Conservation (phyloP, 2,888 invertebrate genomes). For the Nesidiocoris tenuis region DNA sequence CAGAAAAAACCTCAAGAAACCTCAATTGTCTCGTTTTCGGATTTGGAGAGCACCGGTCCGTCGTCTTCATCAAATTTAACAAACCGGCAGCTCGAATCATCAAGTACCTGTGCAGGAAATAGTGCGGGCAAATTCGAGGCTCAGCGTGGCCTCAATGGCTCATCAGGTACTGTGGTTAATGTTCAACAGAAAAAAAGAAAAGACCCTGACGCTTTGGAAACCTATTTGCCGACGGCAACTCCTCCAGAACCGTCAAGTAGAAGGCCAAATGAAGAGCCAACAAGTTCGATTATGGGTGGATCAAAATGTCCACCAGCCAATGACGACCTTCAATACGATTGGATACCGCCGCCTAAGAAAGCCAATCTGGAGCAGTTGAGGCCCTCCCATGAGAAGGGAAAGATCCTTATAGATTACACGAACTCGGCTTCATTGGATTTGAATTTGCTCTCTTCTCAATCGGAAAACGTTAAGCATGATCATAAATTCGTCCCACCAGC, state of each 20-base stretch:
- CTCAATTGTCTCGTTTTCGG: not conserved
- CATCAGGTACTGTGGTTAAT: not conserved
- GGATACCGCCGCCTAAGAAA: conserved; percentile 28
- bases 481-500: not conserved
- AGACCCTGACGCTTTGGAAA: not conserved
- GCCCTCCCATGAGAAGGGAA: conserved; percentile 25
- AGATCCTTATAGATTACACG: conserved; percentile 33
- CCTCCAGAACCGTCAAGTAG: not conserved
- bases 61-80: not conserved
- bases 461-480: not conserved
- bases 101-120: not conserved
- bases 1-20: not conserved
- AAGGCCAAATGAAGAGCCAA: not conserved
- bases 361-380: conserved; percentile 22
- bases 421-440: conserved; percentile 9
- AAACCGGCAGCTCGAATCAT: not conserved
- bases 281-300: not conserved
- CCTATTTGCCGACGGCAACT: not conserved
- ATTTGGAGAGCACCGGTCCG: not conserved
- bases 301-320: not conserved
- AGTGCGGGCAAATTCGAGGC: no score
- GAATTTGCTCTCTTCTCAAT: not conserved
- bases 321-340: conserved; percentile 22
- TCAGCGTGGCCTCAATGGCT: not conserved
- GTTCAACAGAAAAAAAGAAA: not conserved